Conservation (phyloP, 2,113 vertebrate species). For the Neotoma lepida region DNA sequence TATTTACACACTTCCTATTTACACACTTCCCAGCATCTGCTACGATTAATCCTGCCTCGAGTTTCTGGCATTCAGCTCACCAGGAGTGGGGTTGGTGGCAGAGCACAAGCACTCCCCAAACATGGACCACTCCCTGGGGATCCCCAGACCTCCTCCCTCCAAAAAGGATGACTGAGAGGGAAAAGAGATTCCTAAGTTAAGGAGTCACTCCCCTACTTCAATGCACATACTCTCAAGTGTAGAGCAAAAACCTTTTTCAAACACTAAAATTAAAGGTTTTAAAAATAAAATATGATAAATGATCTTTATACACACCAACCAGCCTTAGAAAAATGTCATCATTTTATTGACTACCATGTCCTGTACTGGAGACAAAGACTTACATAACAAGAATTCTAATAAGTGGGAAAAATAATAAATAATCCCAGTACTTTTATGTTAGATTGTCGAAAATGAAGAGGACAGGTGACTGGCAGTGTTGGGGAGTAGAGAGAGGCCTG, state of each 20-base stretch:
- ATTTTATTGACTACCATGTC: not conserved
- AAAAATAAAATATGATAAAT: not conserved
- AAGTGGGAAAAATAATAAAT: not conserved
- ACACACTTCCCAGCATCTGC: not conserved
- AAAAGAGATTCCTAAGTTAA: conserved; percentile 42
- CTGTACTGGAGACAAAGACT: not conserved
- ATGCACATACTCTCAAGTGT: not conserved
- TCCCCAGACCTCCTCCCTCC: not conserved
- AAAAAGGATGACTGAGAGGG: not conserved
- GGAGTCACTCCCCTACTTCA: not conserved
- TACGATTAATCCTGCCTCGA: conserved; percentile 2
- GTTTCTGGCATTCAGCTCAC: not conserved
- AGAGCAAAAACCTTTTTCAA: not conserved
- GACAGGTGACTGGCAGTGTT: not conserved
- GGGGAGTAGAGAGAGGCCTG: not conserved
- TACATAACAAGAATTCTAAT: not conserved
- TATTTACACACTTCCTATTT: no score
- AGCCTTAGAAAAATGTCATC: not conserved
- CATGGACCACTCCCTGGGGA: no score
- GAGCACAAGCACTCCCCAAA: not conserved
- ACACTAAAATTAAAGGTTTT: conserved; percentile 31
- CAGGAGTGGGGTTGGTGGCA: not conserved
- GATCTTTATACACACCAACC: not conserved
- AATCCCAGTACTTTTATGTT: not conserved
- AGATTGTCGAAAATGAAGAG: not conserved